phyloP scores from a whole-genome alignment of 2,888 invertebrate species.

The Toxonevra muliebris region DNA sequence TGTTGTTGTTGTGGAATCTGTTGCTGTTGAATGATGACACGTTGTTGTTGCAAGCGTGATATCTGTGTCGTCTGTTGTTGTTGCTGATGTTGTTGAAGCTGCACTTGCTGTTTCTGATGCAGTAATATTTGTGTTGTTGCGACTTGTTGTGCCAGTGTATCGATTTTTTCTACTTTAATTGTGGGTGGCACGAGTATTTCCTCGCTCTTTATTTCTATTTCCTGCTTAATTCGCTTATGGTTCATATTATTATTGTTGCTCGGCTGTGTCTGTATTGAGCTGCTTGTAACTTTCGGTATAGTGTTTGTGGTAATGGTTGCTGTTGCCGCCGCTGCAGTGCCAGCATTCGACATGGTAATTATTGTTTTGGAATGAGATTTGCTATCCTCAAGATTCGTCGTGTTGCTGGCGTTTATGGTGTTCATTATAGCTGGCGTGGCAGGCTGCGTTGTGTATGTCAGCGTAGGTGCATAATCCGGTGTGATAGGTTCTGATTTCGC shows the following conservation, averaged over 20 bases:
- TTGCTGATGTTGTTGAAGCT: constrained; percentile 37
- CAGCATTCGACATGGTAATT: constrained; percentile 37
- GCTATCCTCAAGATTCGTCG: constrained; percentile 39
- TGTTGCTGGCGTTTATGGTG: constrained; percentile 26
- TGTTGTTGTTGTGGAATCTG: constrained; percentile 49
- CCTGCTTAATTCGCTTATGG: constrained; percentile 59
- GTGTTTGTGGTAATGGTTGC: constrained; percentile 24
- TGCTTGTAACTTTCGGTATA: constrained; percentile 26
- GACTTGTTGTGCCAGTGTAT: constrained; percentile 40
- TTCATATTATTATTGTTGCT: constrained; percentile 50
- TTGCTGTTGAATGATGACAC: constrained; percentile 34
- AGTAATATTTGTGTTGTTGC: constrained; percentile 24
- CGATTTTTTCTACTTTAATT: constrained; percentile 58
- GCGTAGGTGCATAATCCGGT: constrained; percentile 85
- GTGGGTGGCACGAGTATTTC: constrained; percentile 58
- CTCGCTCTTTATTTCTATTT: constrained; percentile 61
- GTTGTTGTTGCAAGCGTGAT: constrained; percentile 26
- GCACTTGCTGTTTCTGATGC: constrained; percentile 23
- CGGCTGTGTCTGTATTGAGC: constrained; percentile 19
- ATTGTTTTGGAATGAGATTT: constrained; percentile 44
- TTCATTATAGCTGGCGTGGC: constrained; percentile 54
- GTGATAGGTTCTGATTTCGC: constrained; percentile 67
- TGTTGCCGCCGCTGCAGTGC: constrained; percentile 20
- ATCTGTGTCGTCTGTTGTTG: constrained; percentile 43
- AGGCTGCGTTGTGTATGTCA: constrained; percentile 71